These are phyloP conservation scores for Bemisia tabaci DNA, from an alignment of 1,140 invertebrate species.

Conservation along the genomic window DNA sequence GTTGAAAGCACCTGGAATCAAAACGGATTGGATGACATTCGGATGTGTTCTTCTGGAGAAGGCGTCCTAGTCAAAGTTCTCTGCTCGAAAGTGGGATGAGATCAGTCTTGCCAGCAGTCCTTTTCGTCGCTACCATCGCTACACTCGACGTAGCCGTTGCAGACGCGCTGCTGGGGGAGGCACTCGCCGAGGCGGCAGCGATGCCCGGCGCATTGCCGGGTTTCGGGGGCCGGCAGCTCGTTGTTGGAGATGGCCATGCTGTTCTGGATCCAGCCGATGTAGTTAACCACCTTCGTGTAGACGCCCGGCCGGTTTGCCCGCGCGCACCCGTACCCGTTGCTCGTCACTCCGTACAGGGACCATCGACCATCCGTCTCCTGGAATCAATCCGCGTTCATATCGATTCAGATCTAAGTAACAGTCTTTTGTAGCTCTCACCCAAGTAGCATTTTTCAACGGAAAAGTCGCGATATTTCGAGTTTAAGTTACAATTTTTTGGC, in stretches of 20 bases:
- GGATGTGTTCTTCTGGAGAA: too few relatives aligned
- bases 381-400: constrained; percentile 7
- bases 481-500: too few relatives aligned
- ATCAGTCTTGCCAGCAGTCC: constrained; percentile 25
- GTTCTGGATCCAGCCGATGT: constrained; percentile 58
- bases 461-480: too few relatives aligned
- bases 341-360: constrained; percentile 58
- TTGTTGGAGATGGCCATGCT: constrained; percentile 31
- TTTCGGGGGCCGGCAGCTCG: neutral
- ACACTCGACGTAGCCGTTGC: constrained; percentile 62
- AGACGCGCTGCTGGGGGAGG: constrained; percentile 48
- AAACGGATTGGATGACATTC: too few relatives aligned
- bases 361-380: constrained; percentile 40
- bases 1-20: too few relatives aligned
- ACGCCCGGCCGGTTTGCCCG: constrained; percentile 69
- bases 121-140: constrained; percentile 55
- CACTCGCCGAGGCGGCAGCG: constrained; percentile 62
- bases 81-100: too few relatives aligned
- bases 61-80: too few relatives aligned
- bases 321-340: constrained; percentile 77
- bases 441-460: too few relatives aligned
- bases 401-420: constrained; percentile 3
- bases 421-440: too few relatives aligned
- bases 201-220: constrained; percentile 43
- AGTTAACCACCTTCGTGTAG: constrained; percentile 71